Evolutionary conservation across 2,888 invertebrate species (phyloP).

Genomic region (Chrysolina oricalcia): DNA sequence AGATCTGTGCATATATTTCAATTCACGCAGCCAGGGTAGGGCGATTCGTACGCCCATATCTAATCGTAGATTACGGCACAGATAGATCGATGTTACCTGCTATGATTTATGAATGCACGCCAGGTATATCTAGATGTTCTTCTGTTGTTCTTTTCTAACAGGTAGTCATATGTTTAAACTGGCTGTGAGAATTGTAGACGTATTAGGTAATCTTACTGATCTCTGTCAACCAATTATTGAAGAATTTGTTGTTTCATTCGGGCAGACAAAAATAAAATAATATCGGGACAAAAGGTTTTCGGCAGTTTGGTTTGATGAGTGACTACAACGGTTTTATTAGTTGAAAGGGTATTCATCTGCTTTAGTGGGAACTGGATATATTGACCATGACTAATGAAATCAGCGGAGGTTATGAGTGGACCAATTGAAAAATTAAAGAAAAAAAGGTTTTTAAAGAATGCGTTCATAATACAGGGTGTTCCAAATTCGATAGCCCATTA

Average conservation of each 20-base stretch:
- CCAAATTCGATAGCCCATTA: too few relatives aligned
- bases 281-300: background rate
- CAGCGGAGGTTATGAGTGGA: background rate
- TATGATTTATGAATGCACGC: conserved; percentile 67
- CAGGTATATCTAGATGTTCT: conserved; percentile 45
- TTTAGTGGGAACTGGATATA: background rate
- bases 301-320: background rate
- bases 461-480: too few relatives aligned
- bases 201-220: conserved; percentile 43
- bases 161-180: conserved; percentile 55
- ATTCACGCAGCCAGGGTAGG: conserved; percentile 60
- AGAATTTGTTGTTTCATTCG: conserved; percentile 35
- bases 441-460: too few relatives aligned
- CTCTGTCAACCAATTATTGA: conserved; percentile 42
- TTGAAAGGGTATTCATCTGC: conserved; percentile 7
- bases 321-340: background rate
- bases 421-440: too few relatives aligned
- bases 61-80: conserved; percentile 67
- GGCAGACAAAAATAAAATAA: conserved; percentile 27
- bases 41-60: conserved; percentile 66
- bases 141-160: conserved; percentile 45
- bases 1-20: conserved; percentile 55
- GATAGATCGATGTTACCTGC: conserved; percentile 67
- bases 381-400: background rate
- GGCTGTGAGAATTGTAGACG: conserved; percentile 40